Base-by-base conservation (phyloP, 1,140 invertebrate genomes). In the Epicauta chinensis region DNA sequence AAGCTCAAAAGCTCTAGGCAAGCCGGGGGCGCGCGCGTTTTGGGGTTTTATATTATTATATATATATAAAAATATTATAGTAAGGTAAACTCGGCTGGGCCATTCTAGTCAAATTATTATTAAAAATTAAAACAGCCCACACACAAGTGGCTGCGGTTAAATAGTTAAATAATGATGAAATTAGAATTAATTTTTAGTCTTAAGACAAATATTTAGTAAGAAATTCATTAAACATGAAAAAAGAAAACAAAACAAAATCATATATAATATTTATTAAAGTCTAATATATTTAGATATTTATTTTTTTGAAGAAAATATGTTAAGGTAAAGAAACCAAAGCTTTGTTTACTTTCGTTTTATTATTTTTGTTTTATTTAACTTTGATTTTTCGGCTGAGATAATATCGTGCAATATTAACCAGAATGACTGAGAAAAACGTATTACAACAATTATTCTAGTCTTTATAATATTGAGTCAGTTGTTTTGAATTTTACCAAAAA, bases 51-150 rank as follows among this genome's bases (percentile, higher is more conserved):
- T n/a, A 11, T 16, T 12, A n/a, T n/a, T 7, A 2, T 23, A 5
- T 23, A 23, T 11, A 39, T 16, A 50, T 38, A 4, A 51, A 38
- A 59, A 35, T 39, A 35, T 34, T n/a, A 34, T 12, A 34, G 11
- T 7, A 38, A 54, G 50, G 38, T 40, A 15, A 17, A 58, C 61
- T 61, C 61, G 59, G 62, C 63, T 64, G 60, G 59, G 63, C 64
- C 61, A 63, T 60, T 67, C 65, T 71, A 71, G 69, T 71, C 69
- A 71, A 71, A 71, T 71, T 71, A 71, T 69, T 30, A 30, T 30
- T 5, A 30, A 30, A 5, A 71, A 71, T 71, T 69, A 71, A 68
- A 9, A 34, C 32, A 23, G 23, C 61, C 56, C 58, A 56, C n/a
- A n/a, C n/a, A 59, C 63, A 43, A n/a, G 15, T 40, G 55, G 56